Evolutionary conservation across 2,888 invertebrate species (phyloP), one percentile per base, ranked within the genome.

Genomic region (Nemotelus pantherinus): DNA sequence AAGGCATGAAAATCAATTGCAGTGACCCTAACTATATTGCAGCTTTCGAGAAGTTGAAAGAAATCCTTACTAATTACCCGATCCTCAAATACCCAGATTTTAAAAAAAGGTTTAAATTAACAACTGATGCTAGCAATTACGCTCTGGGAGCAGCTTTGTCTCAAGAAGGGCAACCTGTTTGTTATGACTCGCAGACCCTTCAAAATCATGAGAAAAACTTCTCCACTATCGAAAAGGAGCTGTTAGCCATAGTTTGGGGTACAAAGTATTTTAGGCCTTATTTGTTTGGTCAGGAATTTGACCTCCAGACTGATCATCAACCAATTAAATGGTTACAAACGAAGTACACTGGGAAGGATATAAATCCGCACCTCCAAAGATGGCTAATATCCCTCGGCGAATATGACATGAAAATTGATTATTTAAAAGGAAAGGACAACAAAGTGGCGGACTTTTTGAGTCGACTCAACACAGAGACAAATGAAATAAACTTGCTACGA

Each of bases 401-500:
- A 25, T 25, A 25, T 25, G 25, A 25, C 1, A 25, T 25, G 25
- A 25, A 25, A 25, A 25, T 25, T 25, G 25, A 25, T 25, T 25
- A 25, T 25, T 1, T 25, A 25, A 70, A 78, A 67, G 82, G 81
- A 3, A 80, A 80, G 71, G 77, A 80, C 55, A 82, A 81, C 50
- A 79, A 76, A 72, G 77, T 80, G 3, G 77, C 78, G 3, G 79
- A 80, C 44, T 81, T n/a, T n/a, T n/a, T n/a, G n/a, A n/a, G 25
- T 78, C 78, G 64, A n/a, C n/a, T n/a, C n/a, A 70, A 80, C 50
- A 53, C 10, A n/a, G 76, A 79, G 25, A 77, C 71, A 41, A 76
- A 72, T 58, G 76, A 78, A 68, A 79, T 79, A 53, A 80, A 78
- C 41, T 25, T 53, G 3, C 2, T 95, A 96, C 2, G 45, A 41